Evolutionary conservation across 2,888 invertebrate species (phyloP), one percentile per base, ranked within the genome.

Genomic region (Microplitis deprimator): DNA sequence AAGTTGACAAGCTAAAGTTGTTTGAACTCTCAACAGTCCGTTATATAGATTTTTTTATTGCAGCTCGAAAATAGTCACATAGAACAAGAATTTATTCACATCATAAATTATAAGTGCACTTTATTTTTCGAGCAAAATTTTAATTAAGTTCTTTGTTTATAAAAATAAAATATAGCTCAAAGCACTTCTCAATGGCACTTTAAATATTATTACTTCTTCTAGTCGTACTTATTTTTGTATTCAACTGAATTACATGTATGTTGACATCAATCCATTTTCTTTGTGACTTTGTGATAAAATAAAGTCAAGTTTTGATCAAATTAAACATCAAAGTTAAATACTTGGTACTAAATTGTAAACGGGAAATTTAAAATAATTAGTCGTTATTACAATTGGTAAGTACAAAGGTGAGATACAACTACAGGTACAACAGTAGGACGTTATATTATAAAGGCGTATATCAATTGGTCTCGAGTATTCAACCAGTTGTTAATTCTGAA

Each of bases 401-500:
- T 70, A 62, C 40, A 41, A 68, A 71, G 13, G 10, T 13, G 8
- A 50, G 50, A 8, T 13, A 50, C 61, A 16, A 8, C 40, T 59
- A 71, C 29, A 67, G 62, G 17, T 10, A 8, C n/a, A 20, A 8
- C 20, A 65, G 38, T 29, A 20, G 13, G 38, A 29, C 38, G 38
- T 29, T 29, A 29, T 38, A 29, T 29, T 65, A 75, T 29, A 69
- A 62, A 73, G 38, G 41, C 64, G 64, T 16, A 62, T 69, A 67
- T 67, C 71, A 77, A 74, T 74, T 77, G 71, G 67, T 75, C 71
- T 68, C 64, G 74, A 50, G 50, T 50, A 50, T 50, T 50, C 50
- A 50, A 70, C 70, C 69, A 68, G 60, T 71, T 40, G 60, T 67
- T 50, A 40, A 13, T 40, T 6, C 68, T 59, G 39, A 70, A 77